Base-by-base conservation (phyloP, 2,797 vertebrate species). In the Sylvilagus floridanus region DNA sequence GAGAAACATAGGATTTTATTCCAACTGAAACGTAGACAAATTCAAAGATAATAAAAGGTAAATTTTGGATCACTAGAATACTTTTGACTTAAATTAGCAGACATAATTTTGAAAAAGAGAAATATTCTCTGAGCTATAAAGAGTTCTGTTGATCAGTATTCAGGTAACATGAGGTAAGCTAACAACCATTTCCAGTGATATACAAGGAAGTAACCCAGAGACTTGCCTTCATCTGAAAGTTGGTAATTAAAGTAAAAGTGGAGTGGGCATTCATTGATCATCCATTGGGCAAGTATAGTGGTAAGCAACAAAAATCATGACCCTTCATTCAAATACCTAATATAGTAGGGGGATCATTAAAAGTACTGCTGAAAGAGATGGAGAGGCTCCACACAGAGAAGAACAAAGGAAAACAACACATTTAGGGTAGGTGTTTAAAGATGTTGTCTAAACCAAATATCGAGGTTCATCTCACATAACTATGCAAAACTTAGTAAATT, bases 11-110 rank as follows among this genome's bases (percentile, higher is more conserved):
- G 5, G 63, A 54, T 85, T 85, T 84, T 83, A 68, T 57, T 92
- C 69, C 19, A 94, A 30, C 1, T 21, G 30, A 90, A 90, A 84
- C 8, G 35, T 30, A 54, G 9, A 16, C 22, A 83, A 91, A 93
- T 78, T 76, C 13, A 88, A 94, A 95, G 8, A 28, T 72, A 95
- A 14, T 35, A 81, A 95, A 84, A 24, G 37, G 8, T 84, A 84
- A 95, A 66, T 35, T n/a, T 66, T 91, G 71, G 13, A 42, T 83
- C 30, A 30, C 7, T 37, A 13, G 12, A n/a, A 24, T 71, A 84
- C 12, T 88, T 79, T 89, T 37, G n/a, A 84, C n/a, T 35, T 37
- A 92, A 66, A 28, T 88, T 84, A 78, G 35, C 77, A 68, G 32
- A 72, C 7, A 21, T 16, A 69, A 75, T 84, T 96, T 93, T 84